These are phyloP conservation scores for Vidua chalybeata DNA, from an alignment of 2,113 vertebrate genomes.

Conservation along the genomic window DNA sequence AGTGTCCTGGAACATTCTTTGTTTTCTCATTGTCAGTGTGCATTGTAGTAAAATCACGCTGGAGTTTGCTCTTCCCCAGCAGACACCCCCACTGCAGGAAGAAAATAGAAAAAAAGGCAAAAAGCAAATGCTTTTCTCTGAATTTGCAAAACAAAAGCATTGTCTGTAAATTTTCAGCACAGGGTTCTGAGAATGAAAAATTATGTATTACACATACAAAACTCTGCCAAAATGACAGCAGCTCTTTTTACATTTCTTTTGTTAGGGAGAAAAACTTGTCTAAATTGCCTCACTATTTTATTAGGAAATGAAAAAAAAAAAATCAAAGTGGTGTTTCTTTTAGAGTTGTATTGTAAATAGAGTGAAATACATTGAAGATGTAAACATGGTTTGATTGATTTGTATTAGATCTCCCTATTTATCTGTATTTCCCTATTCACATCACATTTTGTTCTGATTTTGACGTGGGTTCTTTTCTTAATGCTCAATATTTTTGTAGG, in stretches of 20 bases:
- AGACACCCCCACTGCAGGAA: not conserved
- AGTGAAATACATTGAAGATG: not conserved
- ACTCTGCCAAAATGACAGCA: not conserved
- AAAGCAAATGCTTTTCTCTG: not conserved
- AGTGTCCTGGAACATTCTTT: not conserved
- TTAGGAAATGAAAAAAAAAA: not conserved
- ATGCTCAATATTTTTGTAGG: not conserved
- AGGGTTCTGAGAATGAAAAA: not conserved
- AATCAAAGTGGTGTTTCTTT: not conserved
- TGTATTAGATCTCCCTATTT: not conserved
- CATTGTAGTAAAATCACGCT: not conserved
- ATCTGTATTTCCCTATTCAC: not conserved
- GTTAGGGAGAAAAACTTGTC: not conserved
- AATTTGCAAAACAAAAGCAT: not conserved
- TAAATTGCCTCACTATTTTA: not conserved
- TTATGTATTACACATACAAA: not conserved
- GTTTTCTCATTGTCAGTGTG: not conserved
- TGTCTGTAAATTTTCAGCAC: not conserved
- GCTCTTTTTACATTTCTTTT: not conserved
- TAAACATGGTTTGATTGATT: not conserved
- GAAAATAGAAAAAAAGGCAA: not conserved
- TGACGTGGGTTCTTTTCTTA: not conserved
- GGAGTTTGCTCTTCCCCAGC: not conserved
- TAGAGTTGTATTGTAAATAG: not conserved
- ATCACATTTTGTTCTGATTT: not conserved